phyloP scores from a whole-genome alignment of 2,888 invertebrate species.

The Sturmia bella region DNA sequence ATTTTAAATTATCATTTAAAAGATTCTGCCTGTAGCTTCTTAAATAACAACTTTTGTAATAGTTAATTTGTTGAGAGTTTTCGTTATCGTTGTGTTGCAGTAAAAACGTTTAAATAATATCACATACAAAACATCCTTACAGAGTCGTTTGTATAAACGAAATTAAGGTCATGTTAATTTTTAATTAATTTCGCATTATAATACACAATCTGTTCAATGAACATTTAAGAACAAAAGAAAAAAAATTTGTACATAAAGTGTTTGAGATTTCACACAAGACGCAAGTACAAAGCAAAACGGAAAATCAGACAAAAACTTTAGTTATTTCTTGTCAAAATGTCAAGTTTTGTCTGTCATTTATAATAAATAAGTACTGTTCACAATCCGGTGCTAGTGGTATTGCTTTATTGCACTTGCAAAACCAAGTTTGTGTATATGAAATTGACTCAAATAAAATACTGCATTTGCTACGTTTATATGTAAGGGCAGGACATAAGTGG shows the following conservation, averaged over 20 bases:
- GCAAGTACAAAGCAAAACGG: neutral
- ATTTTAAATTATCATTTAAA: too few relatives aligned
- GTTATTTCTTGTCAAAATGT: constrained; percentile 47
- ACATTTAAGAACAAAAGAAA: neutral
- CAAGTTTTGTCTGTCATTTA: constrained; percentile 1
- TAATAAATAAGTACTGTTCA: too few relatives aligned
- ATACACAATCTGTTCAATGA: constrained; percentile 29
- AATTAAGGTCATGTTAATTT: constrained; percentile 57
- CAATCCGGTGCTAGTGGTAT: too few relatives aligned
- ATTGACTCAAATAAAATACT: too few relatives aligned
- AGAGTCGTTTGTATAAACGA: neutral
- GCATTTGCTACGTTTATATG: too few relatives aligned
- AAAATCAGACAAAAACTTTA: constrained; percentile 20
- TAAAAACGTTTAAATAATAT: neutral
- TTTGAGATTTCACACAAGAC: neutral
- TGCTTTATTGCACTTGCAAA: too few relatives aligned
- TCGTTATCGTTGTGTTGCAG: too few relatives aligned
- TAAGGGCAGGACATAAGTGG: too few relatives aligned
- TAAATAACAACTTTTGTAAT: too few relatives aligned
- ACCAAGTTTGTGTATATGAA: too few relatives aligned
- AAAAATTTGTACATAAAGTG: neutral
- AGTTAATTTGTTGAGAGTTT: too few relatives aligned
- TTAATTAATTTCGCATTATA: constrained; percentile 55
- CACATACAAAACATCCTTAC: neutral
- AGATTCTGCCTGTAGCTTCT: too few relatives aligned